Evolutionary conservation across 2,888 invertebrate genomes (phyloP), one percentile per base, ranked within the genome.

Genomic region (Julus scandinavius): DNA sequence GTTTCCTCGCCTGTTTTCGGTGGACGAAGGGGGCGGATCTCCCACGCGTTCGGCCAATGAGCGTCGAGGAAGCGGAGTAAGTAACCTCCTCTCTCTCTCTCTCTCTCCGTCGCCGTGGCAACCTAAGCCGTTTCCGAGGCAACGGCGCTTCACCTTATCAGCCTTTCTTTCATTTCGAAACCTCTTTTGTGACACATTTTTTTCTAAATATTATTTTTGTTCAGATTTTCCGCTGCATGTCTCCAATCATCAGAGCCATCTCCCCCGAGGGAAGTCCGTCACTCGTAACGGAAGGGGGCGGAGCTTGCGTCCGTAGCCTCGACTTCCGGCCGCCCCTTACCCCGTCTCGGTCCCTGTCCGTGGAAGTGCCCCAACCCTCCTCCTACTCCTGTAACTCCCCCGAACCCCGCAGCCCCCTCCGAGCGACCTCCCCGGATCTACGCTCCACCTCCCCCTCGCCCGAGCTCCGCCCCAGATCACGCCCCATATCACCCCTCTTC

Each of bases 231-330:
- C 95, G 96, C 80, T 96, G 96, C 9, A 96, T 96, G 0, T 96
- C 96, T 0, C 96, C 96, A 0, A 96, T 96, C 90, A 96, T 96
- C 90, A 94, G 96, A 90, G 96, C 96, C 0, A 96, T 96, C 91
- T 96, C 96, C 38, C 96, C 96, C 0, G 96, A 96, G 91, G 86
- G 88, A 11, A 88, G 86, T 54, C 54, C 54, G 11, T 54, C 45
- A 7, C 11, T 38, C 13, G 58, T 84, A 4, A n/a, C 29, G 3
- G 80, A 83, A 6, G 83, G 41, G 15, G n/a, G 45, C 3, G 45
- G 20, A 2, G 9, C 11, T 20, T 29, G 29, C 63, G 45, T n/a
- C n/a, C 58, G 54, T 5, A 41, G 45, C 38, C 20, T 38, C 17
- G 88, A 86, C n/a, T 20, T 86, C 29, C 86, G 86, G 17, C 88